These are phyloP conservation scores for Cydia strobilella DNA, from an alignment of 1,140 invertebrate genomes.

Conservation along the genomic window DNA sequence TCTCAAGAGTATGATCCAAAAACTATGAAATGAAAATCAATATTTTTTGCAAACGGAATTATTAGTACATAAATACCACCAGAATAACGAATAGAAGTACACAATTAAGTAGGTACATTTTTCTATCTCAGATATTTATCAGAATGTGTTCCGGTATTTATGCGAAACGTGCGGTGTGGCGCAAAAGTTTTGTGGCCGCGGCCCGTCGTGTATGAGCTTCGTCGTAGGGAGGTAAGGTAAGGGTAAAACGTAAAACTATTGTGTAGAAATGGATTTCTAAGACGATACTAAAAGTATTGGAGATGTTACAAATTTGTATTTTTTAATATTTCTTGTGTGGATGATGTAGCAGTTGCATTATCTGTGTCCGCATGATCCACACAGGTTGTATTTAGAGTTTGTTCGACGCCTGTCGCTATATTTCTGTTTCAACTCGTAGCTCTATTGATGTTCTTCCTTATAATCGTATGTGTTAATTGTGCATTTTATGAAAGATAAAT, in stretches of 20 bases:
- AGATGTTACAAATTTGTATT: slow-evolving; percentile 79
- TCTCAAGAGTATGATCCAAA: slow-evolving; percentile 14
- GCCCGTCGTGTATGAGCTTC: slow-evolving; percentile 73
- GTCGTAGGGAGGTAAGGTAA: slow-evolving; percentile 65
- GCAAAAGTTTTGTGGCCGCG: slow-evolving; percentile 61
- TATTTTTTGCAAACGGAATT: slow-evolving; percentile 21
- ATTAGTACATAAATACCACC: neutral
- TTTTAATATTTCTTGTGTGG: slow-evolving; percentile 41
- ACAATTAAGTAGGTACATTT: slow-evolving; percentile 38
- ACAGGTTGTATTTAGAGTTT: slow-evolving; percentile 2
- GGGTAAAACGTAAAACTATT: slow-evolving; percentile 70
- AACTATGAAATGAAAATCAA: slow-evolving; percentile 6
- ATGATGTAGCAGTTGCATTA: slow-evolving; percentile 38
- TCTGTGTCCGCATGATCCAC: slow-evolving; percentile 14
- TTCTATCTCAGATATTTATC: slow-evolving; percentile 74
- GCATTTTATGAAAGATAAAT: slow-evolving; percentile 59
- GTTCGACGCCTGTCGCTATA: slow-evolving; percentile 36
- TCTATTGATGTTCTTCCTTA: slow-evolving; percentile 47
- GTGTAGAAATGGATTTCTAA: slow-evolving; percentile 73
- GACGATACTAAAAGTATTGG: slow-evolving; percentile 74
- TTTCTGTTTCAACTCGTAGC: slow-evolving; percentile 40
- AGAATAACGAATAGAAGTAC: neutral
- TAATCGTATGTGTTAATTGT: slow-evolving; percentile 55
- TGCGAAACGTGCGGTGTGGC: slow-evolving; percentile 48
- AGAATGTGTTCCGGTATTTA: slow-evolving; percentile 65